Percentiles rank a stretch among this genome's conserved stretches.
phyloP scores from a whole-genome alignment of 2,797 vertebrate species.

The Arctocebus calabarensis region DNA sequence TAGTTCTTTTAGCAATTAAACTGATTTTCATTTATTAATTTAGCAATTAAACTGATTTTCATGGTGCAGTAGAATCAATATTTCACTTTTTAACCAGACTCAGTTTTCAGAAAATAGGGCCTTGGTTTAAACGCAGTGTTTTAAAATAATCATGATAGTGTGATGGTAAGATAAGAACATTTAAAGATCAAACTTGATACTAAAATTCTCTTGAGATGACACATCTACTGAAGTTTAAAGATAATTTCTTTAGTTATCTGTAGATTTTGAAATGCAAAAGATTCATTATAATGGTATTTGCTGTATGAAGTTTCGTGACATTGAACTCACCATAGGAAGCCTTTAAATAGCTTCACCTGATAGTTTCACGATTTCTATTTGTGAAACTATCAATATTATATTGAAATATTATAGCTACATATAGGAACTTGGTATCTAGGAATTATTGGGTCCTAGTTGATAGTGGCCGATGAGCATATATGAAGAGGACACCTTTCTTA shows the following conservation, averaged over 20 bases:
- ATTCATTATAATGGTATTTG: slow-evolving; percentile 3
- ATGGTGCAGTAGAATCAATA: not conserved
- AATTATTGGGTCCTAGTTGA: not conserved
- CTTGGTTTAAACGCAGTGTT: not conserved
- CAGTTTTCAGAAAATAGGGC: not conserved
- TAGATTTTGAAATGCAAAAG: slow-evolving; percentile 9
- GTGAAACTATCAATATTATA: no score
- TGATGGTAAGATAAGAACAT: not conserved
- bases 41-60: not conserved
- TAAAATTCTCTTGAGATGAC: slow-evolving; percentile 8
- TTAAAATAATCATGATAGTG: not conserved
- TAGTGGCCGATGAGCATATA: not conserved
- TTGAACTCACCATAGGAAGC: slow-evolving; percentile 8
- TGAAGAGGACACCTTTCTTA: not conserved
- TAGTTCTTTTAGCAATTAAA: slow-evolving; percentile 10
- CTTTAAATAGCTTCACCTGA: not conserved
- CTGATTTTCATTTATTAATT: not conserved
- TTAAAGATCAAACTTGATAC: slow-evolving; percentile 21
- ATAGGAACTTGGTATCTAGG: not conserved
- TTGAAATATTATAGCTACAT: not conserved
- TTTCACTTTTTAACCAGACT: not conserved
- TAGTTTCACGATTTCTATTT: slow-evolving; percentile 5
- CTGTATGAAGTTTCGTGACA: not conserved
- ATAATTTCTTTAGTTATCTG: slow-evolving; percentile 1
- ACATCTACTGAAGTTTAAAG: slow-evolving; percentile 22